A percentile compares a stretch with the other conserved stretches of the same genome.
These are phyloP conservation scores for Caenorhabditis tropicalis DNA, from an alignment of 1,140 invertebrate species.

Conservation along the genomic window DNA sequence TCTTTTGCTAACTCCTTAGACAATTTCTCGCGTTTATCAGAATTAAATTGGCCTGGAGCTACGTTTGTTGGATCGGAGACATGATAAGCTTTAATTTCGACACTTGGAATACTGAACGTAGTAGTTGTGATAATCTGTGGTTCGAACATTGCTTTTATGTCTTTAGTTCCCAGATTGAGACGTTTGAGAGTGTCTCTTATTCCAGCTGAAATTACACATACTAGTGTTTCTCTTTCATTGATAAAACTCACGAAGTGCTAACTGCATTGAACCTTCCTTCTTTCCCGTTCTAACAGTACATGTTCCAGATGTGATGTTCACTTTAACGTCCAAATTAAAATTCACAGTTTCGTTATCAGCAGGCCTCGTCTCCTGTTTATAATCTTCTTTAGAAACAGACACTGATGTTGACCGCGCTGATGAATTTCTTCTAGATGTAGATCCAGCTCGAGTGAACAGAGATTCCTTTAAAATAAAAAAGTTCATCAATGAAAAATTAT, in stretches of 20 bases:
- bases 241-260: not conserved
- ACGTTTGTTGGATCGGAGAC: not conserved
- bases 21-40: not conserved
- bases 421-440: not conserved
- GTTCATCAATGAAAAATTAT: not conserved
- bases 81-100: slow-evolving; percentile 47
- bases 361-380: not conserved
- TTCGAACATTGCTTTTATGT: slow-evolving; percentile 43
- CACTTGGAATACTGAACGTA: slow-evolving; percentile 56
- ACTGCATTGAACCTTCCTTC: slow-evolving; percentile 40
- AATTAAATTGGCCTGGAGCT: not conserved
- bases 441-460: not conserved
- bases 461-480: not conserved
- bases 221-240: not conserved
- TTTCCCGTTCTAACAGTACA: slow-evolving; percentile 65
- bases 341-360: slow-evolving; percentile 63
- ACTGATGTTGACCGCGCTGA: not conserved
- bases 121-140: slow-evolving; percentile 42
- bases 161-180: slow-evolving; percentile 54
- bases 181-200: slow-evolving; percentile 57
- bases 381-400: not conserved
- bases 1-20: not conserved
- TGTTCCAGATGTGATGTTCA: slow-evolving; percentile 68
- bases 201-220: slow-evolving; percentile 5
- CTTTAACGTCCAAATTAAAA: slow-evolving; percentile 69